Base-by-base conservation (phyloP, 2,797 vertebrate species). In the Acanthornis magna region DNA sequence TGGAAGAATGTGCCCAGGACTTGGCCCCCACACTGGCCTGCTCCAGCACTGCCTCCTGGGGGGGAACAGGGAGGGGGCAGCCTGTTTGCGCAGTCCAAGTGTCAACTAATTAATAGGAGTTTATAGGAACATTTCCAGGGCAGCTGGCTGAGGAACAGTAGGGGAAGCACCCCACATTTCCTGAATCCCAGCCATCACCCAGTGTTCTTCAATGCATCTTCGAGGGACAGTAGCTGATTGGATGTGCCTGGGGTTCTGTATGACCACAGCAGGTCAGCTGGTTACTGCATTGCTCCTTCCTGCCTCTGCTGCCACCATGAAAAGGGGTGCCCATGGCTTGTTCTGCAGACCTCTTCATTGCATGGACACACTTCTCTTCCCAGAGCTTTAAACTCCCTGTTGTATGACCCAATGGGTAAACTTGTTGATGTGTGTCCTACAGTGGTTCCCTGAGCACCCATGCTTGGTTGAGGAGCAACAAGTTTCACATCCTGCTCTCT, bases 61-160 rank as follows among this genome's bases (percentile, higher is more conserved):
- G 88, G 94, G 80, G 72, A 12, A 7, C 61, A 40, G 83, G 80
- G 94, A 95, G 60, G 85, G 91, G 85, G 82, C 71, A 88, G 88
- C 80, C 88, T 96, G 94, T 97, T 98, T 96, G 97, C 95, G 97
- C 96, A 96, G 93, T 83, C 93, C 72, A 91, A 97, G 96, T 97
- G 97, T 97, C 97, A 97, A 97, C 97, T 98, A 98, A 98, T 98
- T 98, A 97, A 97, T 96, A 95, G 96, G 95, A 97, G 95, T 97
- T 98, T 97, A 97, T 93, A 95, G 93, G 91, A 96, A 96, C 96
- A 97, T 97, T 98, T 97, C 93, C 96, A 95, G 91, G 89, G 96
- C 97, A 98, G 97, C 97, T 97, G 97, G 85, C 94, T 83, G 45
- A 73, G 61, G 60, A 93, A 71, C 3, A 4, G 29, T 48, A 77